Conservation (phyloP, 1,140 invertebrate species). For the Papilio polytes region DNA sequence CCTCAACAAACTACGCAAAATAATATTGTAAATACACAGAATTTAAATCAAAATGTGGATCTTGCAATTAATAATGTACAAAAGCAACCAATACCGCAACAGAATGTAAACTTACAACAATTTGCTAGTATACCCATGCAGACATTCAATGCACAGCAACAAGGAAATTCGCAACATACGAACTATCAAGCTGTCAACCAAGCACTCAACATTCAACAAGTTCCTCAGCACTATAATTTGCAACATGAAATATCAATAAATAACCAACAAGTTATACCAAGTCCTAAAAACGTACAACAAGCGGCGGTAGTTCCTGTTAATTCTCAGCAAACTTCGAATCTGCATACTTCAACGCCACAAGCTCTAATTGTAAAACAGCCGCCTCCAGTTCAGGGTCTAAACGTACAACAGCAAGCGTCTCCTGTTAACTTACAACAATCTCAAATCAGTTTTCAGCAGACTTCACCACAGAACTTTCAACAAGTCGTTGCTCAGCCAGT, state of each 20-base stretch:
- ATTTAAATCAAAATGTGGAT: constrained; percentile 48
- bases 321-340: constrained; percentile 16
- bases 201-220: constrained; percentile 27
- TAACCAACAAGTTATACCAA: constrained; percentile 14
- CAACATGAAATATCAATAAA: not conserved
- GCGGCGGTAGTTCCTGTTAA: not conserved
- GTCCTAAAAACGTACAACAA: constrained; percentile 1
- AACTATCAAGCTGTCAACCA: constrained; percentile 31
- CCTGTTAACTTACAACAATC: constrained; percentile 20
- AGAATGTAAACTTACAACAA: constrained; percentile 37
- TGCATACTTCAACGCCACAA: not conserved
- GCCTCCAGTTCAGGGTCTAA: not conserved
- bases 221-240: constrained; percentile 2
- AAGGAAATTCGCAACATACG: constrained; percentile 16
- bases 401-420: constrained; percentile 20
- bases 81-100: constrained; percentile 26
- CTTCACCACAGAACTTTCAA: constrained; percentile 34
- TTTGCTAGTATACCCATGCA: constrained; percentile 34
- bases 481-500: constrained; percentile 37
- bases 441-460: constrained; percentile 34
- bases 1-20: constrained; percentile 44
- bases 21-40: constrained; percentile 43
- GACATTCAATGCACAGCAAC: constrained; percentile 30
- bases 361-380: constrained; percentile 32
- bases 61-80: constrained; percentile 31